phyloP scores from a whole-genome alignment of 2,888 invertebrate species.

The Netelia virgata region DNA sequence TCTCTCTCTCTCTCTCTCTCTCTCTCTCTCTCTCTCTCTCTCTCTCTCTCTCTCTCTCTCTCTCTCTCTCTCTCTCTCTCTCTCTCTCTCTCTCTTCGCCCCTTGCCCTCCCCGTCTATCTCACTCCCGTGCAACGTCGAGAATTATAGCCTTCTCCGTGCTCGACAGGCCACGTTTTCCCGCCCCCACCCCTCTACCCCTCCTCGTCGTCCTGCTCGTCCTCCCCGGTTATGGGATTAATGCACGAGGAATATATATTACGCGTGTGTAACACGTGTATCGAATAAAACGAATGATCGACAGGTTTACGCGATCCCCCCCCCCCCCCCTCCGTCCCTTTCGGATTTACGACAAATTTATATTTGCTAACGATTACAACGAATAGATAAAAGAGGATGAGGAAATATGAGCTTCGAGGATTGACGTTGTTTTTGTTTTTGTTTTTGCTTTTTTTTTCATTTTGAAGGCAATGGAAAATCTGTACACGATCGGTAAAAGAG shows the following conservation, averaged over 20 bases:
- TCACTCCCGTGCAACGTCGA: slow-evolving; percentile 23
- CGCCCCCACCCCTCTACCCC: no score
- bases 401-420: neutral
- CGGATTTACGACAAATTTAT: neutral
- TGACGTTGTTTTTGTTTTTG: neutral
- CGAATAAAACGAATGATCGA: slow-evolving; percentile 45
- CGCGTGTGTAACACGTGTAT: slow-evolving; percentile 59
- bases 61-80: slow-evolving; percentile 3
- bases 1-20: neutral
- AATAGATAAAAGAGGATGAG: neutral
- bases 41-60: neutral
- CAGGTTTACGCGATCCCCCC: slow-evolving; percentile 13
- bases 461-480: no score
- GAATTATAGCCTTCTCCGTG: slow-evolving; percentile 13
- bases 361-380: neutral
- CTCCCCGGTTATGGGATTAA: slow-evolving; percentile 64
- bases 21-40: slow-evolving; percentile 21
- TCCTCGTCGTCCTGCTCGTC: slow-evolving; percentile 42
- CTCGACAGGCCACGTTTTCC: neutral
- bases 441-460: no score
- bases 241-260: slow-evolving; percentile 30
- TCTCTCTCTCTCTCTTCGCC: slow-evolving; percentile 22
- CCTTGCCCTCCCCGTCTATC: neutral
- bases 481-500: no score
- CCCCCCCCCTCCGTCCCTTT: neutral